Evolutionary conservation across 2,888 invertebrate genomes (phyloP).

Genomic region (Serripes groenlandicus): DNA sequence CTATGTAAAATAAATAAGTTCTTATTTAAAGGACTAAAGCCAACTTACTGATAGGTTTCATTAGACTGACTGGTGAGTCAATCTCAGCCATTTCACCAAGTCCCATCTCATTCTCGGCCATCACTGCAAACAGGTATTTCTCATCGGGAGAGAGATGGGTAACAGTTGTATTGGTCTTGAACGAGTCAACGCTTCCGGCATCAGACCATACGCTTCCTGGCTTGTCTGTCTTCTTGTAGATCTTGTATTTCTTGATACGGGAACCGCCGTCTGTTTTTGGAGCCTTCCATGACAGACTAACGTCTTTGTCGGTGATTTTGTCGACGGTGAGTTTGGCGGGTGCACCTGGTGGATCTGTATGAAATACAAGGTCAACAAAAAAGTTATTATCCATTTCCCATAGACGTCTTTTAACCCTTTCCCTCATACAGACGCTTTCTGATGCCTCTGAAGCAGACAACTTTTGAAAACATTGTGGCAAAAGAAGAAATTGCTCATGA

Average conservation of each 20-base stretch:
- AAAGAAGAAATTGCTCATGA: conserved; percentile 6
- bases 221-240: conserved; percentile 77
- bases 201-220: conserved; percentile 72
- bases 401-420: not conserved
- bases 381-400: not conserved
- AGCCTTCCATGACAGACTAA: conserved; percentile 82
- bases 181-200: conserved; percentile 71
- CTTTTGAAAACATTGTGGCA: not conserved
- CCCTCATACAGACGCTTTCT: not conserved
- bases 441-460: no score
- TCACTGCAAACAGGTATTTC: conserved; percentile 95
- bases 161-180: conserved; percentile 66
- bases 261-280: conserved; percentile 84
- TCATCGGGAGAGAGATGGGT: conserved; percentile 91
- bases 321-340: conserved; percentile 69
- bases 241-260: conserved; percentile 73
- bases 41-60: conserved; percentile 74
- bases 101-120: conserved; percentile 96
- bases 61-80: conserved; percentile 76
- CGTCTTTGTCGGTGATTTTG: conserved; percentile 71
- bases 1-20: no score
- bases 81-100: conserved; percentile 92
- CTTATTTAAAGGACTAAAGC: no score
- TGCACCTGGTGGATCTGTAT: conserved; percentile 72
- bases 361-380: no score